phyloP scores from a whole-genome alignment of 2,888 invertebrate genomes.

The Glomeris marginata region DNA sequence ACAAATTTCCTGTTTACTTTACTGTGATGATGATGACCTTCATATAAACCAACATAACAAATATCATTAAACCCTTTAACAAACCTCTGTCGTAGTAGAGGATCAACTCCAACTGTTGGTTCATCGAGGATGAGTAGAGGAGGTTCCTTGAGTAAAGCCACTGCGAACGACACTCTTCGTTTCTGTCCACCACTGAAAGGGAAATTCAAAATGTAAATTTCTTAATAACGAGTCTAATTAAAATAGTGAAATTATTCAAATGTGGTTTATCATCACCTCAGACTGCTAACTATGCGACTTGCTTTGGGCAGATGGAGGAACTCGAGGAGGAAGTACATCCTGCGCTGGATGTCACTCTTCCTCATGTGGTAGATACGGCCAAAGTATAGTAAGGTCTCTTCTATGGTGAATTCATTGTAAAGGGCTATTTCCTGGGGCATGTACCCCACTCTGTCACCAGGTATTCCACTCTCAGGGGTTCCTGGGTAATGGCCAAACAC shows the following conservation, averaged over 20 bases:
- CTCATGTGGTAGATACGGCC: conserved; percentile 92
- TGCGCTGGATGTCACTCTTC: conserved; percentile 58
- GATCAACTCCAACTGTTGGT: conserved; percentile 86
- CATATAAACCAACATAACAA: too few species aligned
- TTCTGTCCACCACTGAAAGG: conserved; percentile 69
- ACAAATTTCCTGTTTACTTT: too few species aligned
- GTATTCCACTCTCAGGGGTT: conserved; percentile 71
- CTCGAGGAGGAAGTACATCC: conserved; percentile 70
- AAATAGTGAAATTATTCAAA: not conserved
- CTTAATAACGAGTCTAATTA: not conserved
- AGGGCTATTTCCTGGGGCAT: conserved; percentile 59
- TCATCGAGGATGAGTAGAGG: conserved; percentile 81
- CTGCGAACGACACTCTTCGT: conserved; percentile 77
- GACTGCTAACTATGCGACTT: conserved; percentile 60
- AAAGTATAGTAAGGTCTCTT: conserved; percentile 91
- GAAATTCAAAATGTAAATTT: conserved; percentile 11
- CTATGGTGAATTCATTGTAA: conserved; percentile 55
- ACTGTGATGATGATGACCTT: too few species aligned
- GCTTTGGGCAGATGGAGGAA: conserved; percentile 81
- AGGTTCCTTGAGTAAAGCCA: conserved; percentile 83
- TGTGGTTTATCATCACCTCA: conserved; percentile 37
- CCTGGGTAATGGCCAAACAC: conserved; percentile 84
- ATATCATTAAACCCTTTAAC: too few species aligned
- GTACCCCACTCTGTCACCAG: conserved; percentile 88
- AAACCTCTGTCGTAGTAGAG: conserved; percentile 42